These are phyloP conservation scores for Platyrinchus mystaceus DNA, from an alignment of 2,797 vertebrate genomes.

Conservation along the genomic window DNA sequence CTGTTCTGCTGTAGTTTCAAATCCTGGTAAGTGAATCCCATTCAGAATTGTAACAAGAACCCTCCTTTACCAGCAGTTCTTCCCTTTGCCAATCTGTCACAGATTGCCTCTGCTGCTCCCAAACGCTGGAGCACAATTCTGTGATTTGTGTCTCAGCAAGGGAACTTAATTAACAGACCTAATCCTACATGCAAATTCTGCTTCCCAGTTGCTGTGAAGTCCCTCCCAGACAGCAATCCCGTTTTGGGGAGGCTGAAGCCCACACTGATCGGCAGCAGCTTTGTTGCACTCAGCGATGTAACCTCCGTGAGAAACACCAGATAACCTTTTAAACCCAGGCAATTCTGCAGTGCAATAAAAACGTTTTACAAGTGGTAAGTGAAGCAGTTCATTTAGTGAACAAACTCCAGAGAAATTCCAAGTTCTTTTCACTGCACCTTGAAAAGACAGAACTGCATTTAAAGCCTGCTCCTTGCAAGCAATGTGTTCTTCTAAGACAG, in stretches of 20 bases:
- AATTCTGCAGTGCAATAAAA: not conserved
- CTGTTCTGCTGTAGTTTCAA: not conserved
- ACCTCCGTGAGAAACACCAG: not conserved
- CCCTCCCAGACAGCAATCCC: not conserved
- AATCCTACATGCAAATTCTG: not conserved
- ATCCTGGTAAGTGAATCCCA: not conserved
- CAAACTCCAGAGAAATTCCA: not conserved
- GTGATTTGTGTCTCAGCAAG: not conserved
- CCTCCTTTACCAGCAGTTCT: not conserved
- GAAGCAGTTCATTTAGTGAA: not conserved
- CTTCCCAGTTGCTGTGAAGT: not conserved
- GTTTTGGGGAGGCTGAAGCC: not conserved
- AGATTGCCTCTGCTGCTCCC: not conserved
- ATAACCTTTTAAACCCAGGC: not conserved
- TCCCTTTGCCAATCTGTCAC: not conserved
- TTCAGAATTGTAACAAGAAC: not conserved
- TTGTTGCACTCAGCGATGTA: not conserved
- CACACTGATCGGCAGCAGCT: not conserved
- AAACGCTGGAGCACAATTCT: not conserved
- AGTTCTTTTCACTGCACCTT: not conserved
- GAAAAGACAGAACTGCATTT: not conserved
- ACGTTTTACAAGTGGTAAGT: not conserved
- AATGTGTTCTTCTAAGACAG: not conserved
- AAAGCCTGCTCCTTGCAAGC: not conserved
- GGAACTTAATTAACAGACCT: not conserved